phyloP scores from a whole-genome alignment of 2,113 vertebrate genomes.

The Todiramphus saurophagus region DNA sequence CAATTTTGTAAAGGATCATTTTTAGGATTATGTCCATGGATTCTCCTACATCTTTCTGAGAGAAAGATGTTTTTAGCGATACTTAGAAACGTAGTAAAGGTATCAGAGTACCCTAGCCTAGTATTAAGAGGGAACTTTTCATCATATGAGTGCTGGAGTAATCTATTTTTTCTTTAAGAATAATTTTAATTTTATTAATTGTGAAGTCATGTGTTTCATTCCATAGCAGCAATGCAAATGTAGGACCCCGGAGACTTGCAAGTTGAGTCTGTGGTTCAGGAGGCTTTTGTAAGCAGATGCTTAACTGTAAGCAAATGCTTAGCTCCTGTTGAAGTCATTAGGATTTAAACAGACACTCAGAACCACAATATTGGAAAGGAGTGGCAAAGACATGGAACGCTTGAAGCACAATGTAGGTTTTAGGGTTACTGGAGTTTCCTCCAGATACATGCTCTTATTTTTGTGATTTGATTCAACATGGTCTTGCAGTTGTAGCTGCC shows the following conservation, averaged over 20 bases:
- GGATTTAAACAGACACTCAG: neutral
- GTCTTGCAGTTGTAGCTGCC: neutral
- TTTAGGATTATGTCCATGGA: neutral
- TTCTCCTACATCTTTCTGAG: neutral
- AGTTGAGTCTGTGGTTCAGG: neutral
- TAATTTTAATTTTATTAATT: neutral
- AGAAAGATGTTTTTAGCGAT: neutral
- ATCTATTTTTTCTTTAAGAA: neutral
- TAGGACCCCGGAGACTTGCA: neutral
- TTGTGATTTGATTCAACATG: accelerated
- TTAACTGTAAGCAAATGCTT: neutral
- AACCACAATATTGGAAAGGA: neutral
- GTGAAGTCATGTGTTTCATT: neutral
- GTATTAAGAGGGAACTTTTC: neutral
- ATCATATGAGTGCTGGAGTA: neutral
- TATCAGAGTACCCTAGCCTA: neutral
- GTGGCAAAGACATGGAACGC: neutral
- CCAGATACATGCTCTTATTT: neutral
- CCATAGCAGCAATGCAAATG: neutral
- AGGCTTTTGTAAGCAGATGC: neutral
- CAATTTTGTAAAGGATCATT: neutral
- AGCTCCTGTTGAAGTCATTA: neutral
- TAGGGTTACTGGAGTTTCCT: neutral
- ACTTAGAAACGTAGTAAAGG: neutral
- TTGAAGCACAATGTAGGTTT: neutral